Evolutionary conservation across 2,113 vertebrate genomes (phyloP), one percentile per base, ranked within the genome.

Genomic region (Tiliqua scincoides): DNA sequence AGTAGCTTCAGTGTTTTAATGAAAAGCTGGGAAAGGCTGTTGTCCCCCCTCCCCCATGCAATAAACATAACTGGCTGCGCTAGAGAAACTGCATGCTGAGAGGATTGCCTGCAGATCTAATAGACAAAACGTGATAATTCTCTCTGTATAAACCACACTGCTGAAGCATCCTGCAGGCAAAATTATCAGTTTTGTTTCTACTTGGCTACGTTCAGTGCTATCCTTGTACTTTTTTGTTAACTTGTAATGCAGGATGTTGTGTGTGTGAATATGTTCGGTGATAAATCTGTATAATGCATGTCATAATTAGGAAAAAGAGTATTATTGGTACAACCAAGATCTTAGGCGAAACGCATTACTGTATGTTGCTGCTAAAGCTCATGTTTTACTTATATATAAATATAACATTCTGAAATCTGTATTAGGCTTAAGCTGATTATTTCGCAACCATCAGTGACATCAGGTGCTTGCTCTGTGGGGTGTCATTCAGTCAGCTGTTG

Each of bases 41-140:
- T 72, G 35, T 23, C 6, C 2, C 37, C 37, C 37, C 15, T 37
- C 3, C 43, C 11, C 21, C 12, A 21, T 65, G 30, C 62, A 48
- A 21, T 20, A 32, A 67, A 52, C 40, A 43, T 62, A 76, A 76
- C 83, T 65, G 57, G 12, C 40, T 76, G 21, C 27, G 43, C 59
- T 76, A 7, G 21, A 84, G 8, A 54, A 84, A 65, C 40, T 37
- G n/a, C 40, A 54, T 27, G 48, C 40, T 76, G 61, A 76, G 73
- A 54, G 48, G 73, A 54, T 67, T 67, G 73, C 40, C 72, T 76
- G 40, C 73, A 84, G 72, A 76, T 12, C 14, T 76, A 65, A 84
- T 76, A 52, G 37, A 63, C 75, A 63, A 84, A 84, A 84, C 63
- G 35, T 63, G 57, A 75, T 65, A 75, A 48, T 63, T 65, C 83